phyloP scores from a whole-genome alignment of 23 tunicate species.

The Styela clava region DNA sequence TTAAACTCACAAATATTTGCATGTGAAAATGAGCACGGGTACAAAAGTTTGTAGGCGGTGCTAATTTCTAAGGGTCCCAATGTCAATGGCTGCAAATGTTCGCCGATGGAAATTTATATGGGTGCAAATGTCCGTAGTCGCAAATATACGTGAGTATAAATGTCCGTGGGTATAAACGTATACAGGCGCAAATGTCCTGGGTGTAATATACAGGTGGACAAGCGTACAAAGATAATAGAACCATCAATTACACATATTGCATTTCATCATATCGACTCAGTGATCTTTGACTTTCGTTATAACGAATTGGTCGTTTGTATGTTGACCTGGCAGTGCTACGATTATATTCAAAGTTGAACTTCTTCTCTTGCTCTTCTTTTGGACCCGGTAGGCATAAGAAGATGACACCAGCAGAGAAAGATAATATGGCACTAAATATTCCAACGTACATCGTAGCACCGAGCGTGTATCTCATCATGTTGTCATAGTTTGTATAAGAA shows the following conservation, averaged over 20 bases:
- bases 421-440: slow-evolving; percentile 30
- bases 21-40: too few species aligned
- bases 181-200: too few species aligned
- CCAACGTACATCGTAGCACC: slow-evolving; percentile 77
- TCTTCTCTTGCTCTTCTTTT: slow-evolving; percentile 30
- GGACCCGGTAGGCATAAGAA: slow-evolving; percentile 63
- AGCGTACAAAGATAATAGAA: too few species aligned
- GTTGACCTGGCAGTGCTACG: background rate
- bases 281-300: background rate
- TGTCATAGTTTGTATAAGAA: slow-evolving; percentile 58
- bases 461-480: slow-evolving; percentile 58
- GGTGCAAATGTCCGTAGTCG: too few species aligned
- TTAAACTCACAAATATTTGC: too few species aligned
- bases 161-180: too few species aligned
- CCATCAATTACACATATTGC: background rate
- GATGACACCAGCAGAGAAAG: slow-evolving; percentile 23
- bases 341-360: background rate
- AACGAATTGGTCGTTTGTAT: background rate
- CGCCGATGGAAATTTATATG: too few species aligned
- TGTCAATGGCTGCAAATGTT: too few species aligned
- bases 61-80: too few species aligned
- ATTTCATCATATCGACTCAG: background rate
- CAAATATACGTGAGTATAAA: too few species aligned
- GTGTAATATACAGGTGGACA: too few species aligned
- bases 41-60: too few species aligned